Percentiles rank a stretch among this genome's conserved stretches.
These are phyloP conservation scores for Protophormia terraenovae DNA, from an alignment of 2,888 invertebrate species.

Conservation along the genomic window DNA sequence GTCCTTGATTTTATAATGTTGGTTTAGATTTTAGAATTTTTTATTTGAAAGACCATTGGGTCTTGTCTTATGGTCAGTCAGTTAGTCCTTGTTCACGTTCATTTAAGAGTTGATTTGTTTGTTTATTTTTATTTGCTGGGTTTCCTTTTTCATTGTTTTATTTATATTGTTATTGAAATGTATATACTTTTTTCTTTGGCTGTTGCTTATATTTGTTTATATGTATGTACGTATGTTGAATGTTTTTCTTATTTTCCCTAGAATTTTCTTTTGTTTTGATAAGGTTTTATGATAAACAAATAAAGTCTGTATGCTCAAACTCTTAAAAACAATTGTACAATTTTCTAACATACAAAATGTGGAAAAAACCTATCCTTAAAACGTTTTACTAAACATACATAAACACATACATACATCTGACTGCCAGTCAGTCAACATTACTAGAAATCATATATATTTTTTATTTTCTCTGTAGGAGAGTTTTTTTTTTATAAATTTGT, in stretches of 20 bases:
- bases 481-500: neutral
- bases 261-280: conserved; percentile 41
- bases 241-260: conserved; percentile 15
- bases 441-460: neutral
- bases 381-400: neutral
- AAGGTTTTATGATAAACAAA: conserved; percentile 53
- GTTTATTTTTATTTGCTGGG: no score
- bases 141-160: conserved; percentile 5
- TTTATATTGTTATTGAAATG: neutral
- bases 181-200: neutral
- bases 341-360: no score
- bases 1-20: neutral
- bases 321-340: neutral
- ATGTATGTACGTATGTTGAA: neutral
- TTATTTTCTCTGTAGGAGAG: neutral
- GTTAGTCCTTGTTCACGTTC: neutral
- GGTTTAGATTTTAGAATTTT: neutral
- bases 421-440: neutral
- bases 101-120: neutral
- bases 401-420: neutral
- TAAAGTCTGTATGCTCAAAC: conserved; percentile 16
- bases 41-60: neutral
- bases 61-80: neutral
- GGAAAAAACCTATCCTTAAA: neutral
- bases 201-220: neutral